These are phyloP conservation scores for Lethenteron reissneri DNA, from an alignment of 2,113 vertebrate species.

Conservation along the genomic window DNA sequence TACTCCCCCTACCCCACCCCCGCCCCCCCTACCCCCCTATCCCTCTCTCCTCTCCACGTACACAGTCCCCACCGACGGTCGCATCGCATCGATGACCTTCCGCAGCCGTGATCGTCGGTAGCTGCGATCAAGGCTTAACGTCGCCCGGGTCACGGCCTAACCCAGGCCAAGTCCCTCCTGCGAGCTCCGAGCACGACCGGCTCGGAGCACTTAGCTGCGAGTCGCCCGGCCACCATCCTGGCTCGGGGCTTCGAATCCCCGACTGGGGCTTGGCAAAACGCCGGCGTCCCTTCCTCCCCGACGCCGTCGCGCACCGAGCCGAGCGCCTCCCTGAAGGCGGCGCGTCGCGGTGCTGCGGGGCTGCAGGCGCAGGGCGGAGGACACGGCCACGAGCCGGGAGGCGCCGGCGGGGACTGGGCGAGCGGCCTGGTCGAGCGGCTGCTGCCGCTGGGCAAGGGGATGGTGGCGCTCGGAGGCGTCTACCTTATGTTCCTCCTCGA, in stretches of 20 bases:
- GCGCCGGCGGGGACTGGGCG: conserved; percentile 10
- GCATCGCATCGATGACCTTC: too few relatives aligned
- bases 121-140: too few relatives aligned
- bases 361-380: conserved; percentile 20
- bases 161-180: too few relatives aligned
- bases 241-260: background rate
- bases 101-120: too few relatives aligned
- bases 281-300: background rate
- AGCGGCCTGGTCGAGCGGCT: background rate
- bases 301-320: too few relatives aligned
- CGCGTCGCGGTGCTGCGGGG: background rate
- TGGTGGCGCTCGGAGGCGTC: conserved; percentile 65
- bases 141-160: too few relatives aligned
- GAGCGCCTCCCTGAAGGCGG: background rate
- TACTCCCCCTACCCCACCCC: too few relatives aligned
- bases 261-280: background rate
- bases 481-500: conserved; percentile 97
- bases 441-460: conserved; percentile 54
- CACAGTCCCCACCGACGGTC: too few relatives aligned
- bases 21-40: too few relatives aligned
- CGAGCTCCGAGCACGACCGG: too few relatives aligned
- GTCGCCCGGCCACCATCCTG: background rate
- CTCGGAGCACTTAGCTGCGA: too few relatives aligned
- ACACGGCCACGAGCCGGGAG: conserved; percentile 6
- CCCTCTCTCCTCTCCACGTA: too few relatives aligned